These are phyloP conservation scores for Apocrypta bakeri DNA, from an alignment of 1,140 invertebrate genomes.

Conservation along the genomic window DNA sequence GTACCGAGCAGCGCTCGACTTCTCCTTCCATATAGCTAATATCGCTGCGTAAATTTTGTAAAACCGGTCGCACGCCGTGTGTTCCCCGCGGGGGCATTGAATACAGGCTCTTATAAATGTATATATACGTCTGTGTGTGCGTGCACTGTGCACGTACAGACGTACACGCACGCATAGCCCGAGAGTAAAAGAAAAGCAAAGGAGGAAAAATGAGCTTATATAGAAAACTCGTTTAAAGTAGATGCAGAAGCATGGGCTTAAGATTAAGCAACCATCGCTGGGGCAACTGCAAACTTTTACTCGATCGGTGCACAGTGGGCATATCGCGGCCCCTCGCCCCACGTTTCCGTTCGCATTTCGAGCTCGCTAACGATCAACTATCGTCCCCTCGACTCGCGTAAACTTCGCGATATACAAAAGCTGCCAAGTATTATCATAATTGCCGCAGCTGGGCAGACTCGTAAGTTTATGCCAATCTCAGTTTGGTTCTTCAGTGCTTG, in stretches of 20 bases:
- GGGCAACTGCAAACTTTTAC: background rate
- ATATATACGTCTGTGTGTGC: no score
- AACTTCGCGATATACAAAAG: background rate
- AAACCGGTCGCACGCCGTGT: no score
- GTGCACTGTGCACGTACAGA: no score
- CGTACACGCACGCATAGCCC: no score
- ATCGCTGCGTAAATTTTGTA: no score
- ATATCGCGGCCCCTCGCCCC: background rate
- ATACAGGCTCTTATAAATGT: no score
- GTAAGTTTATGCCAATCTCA: background rate
- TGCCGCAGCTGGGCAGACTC: background rate
- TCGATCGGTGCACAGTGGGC: background rate
- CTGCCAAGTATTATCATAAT: slow-evolving; percentile 7
- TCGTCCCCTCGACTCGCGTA: no score
- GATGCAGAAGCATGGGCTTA: background rate
- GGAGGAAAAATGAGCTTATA: background rate
- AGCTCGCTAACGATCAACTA: background rate
- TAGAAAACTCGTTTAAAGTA: slow-evolving; percentile 23
- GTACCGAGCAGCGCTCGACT: no score
- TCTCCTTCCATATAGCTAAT: no score
- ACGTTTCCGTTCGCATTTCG: background rate
- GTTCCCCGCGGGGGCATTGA: no score
- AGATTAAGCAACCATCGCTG: slow-evolving; percentile 13
- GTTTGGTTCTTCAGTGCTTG: background rate
- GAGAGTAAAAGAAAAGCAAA: background rate